Conservation (phyloP, 2,797 vertebrate genomes). For the Potorous gilbertii region DNA sequence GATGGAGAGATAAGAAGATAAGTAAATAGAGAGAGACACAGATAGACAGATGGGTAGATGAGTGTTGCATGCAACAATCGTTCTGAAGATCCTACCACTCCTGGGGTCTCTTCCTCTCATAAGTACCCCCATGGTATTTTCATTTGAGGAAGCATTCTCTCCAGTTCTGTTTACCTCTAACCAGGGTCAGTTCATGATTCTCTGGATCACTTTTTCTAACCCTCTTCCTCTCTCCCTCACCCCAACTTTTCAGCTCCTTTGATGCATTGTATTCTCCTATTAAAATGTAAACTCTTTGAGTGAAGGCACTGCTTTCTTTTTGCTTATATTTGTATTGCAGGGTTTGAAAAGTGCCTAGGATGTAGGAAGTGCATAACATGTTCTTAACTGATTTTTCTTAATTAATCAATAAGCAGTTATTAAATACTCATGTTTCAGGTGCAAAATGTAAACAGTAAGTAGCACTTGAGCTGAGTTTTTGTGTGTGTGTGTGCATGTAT, state of each 20-base stretch:
- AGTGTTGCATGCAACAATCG: background rate
- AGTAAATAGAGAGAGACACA: background rate
- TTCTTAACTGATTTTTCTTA: background rate
- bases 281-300: background rate
- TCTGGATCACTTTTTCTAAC: background rate
- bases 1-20: background rate
- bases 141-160: background rate
- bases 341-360: background rate
- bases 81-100: background rate
- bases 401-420: background rate
- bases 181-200: background rate
- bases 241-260: background rate
- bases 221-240: background rate
- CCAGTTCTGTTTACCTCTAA: background rate
- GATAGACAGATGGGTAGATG: background rate
- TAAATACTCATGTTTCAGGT: background rate
- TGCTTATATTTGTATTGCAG: background rate
- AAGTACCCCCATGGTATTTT: background rate
- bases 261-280: background rate
- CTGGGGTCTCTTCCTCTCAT: background rate
- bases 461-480: background rate
- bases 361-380: background rate
- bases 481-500: background rate
- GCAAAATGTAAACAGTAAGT: background rate
- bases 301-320: background rate